Base-by-base conservation (phyloP, 2,888 invertebrate genomes). In the Eurois occulta region DNA sequence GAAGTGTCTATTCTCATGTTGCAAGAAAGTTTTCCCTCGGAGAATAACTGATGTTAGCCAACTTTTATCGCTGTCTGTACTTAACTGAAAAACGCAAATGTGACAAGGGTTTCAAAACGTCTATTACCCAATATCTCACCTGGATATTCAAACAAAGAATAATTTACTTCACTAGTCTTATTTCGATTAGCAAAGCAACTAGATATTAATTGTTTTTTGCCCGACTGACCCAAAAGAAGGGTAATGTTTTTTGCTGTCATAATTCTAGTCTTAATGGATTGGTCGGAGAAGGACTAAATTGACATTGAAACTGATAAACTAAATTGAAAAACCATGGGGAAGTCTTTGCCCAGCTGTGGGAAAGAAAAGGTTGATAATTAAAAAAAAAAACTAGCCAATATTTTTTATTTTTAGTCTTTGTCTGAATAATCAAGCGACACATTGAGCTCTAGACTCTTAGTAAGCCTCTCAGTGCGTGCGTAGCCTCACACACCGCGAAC, bases 401-500 rank as follows among this genome's bases (percentile, higher is more conserved):
- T 18, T 6, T 48, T 48, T 10, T 0, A 48, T 48, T 24, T 48
- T 10, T 48, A 48, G 48, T 10, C 48, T 48, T 48, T 48, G 46
- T 24, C 24, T 52, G 13, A n/a, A n/a, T 55, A n/a, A 11, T n/a
- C n/a, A 55, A 55, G 55, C 24, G 55, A n/a, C n/a, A n/a, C n/a
- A n/a, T 77, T 28, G 41, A 32, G 68, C 1, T 72, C 13, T 76
- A 69, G 77, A 38, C 52, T 52, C 13, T 7, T n/a, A 67, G 72
- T 67, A 65, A 86, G 87, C 81, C 81, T 85, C 81, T 85, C 84
- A 84, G 87, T 84, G 87, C 84, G 84, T 75, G 48, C 64, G 80
- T 86, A 84, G 87, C 87, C 84, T 84, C 73, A 79, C 80, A 86
- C 87, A 75, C 80, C 84, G 83, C 86, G 84, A 71, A 83, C 73